These are phyloP conservation scores for Meghimatium bilineatum DNA, from an alignment of 2,888 invertebrate genomes.

Conservation along the genomic window DNA sequence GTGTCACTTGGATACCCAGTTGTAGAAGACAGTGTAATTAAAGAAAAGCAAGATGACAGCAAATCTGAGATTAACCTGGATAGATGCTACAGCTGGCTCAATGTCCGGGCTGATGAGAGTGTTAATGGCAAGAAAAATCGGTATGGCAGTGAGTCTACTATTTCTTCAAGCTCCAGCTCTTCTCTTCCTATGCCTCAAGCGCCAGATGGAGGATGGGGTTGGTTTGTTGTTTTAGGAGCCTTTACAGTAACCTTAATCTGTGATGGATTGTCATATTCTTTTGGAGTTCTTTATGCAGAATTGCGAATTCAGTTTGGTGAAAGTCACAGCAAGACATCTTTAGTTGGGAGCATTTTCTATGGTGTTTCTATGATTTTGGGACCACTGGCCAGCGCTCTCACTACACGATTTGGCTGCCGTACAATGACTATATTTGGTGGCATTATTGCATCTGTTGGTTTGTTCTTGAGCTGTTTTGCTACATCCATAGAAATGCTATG, in stretches of 20 bases:
- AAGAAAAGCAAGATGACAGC: constrained; percentile 17
- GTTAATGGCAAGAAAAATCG: constrained; percentile 33
- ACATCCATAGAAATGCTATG: constrained; percentile 71
- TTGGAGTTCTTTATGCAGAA: constrained; percentile 92
- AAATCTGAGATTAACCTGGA: constrained; percentile 33
- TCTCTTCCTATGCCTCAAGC: constrained; percentile 63
- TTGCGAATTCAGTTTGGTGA: constrained; percentile 90
- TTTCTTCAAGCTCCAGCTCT: constrained; percentile 38
- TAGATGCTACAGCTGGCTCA: constrained; percentile 37
- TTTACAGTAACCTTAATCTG: constrained; percentile 93
- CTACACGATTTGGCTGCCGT: constrained; percentile 75
- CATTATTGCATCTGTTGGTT: constrained; percentile 69
- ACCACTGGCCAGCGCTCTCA: constrained; percentile 74
- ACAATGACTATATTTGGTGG: constrained; percentile 73
- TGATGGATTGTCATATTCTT: constrained; percentile 94
- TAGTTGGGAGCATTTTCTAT: constrained; percentile 93
- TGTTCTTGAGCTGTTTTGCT: constrained; percentile 71
- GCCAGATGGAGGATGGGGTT: constrained; percentile 94
- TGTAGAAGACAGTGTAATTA: neutral
- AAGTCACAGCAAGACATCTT: constrained; percentile 90
- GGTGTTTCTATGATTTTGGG: constrained; percentile 86
- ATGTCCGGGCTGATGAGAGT: neutral
- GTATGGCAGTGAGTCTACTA: constrained; percentile 35
- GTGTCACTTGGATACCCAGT: neutral
- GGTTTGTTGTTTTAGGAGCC: constrained; percentile 92